Evolutionary conservation across 1,140 invertebrate genomes (phyloP).

Genomic region (Cotesia typhae): DNA sequence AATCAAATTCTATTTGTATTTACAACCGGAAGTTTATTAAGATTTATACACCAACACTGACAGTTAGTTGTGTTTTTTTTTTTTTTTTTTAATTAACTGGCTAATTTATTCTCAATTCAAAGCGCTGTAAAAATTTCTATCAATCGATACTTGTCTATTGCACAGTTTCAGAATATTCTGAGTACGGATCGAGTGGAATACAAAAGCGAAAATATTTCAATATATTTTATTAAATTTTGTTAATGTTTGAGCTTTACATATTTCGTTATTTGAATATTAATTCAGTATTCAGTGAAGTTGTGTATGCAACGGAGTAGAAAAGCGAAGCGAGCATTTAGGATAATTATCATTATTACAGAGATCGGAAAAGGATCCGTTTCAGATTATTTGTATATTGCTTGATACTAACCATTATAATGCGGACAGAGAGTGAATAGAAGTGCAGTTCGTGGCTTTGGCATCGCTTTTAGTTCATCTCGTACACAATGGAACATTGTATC

Average conservation of each 20-base stretch:
- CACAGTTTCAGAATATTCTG: background rate
- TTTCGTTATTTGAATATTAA: no score
- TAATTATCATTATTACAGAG: constrained; percentile 45
- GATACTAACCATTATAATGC: constrained; percentile 16
- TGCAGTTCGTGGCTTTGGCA: constrained; percentile 24
- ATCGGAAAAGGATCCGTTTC: constrained; percentile 42
- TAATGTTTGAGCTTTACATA: no score
- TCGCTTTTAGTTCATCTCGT: constrained; percentile 34
- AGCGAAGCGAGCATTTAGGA: no score
- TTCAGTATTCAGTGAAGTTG: no score
- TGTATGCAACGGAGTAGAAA: no score
- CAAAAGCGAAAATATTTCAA: no score
- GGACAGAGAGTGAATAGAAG: constrained; percentile 16
- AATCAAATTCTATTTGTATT: constrained; percentile 27
- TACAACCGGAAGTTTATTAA: constrained; percentile 15
- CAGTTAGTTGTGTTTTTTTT: background rate
- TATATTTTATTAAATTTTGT: no score
- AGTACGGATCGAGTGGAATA: no score
- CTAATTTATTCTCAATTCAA: no score
- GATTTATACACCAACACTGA: background rate
- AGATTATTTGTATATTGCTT: constrained; percentile 43
- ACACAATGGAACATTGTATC: constrained; percentile 50
- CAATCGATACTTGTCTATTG: background rate
- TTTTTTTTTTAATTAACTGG: background rate
- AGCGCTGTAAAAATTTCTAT: background rate